Evolutionary conservation across 2,888 invertebrate genomes (phyloP).

Genomic region (Scaptomyza caliginosa): DNA sequence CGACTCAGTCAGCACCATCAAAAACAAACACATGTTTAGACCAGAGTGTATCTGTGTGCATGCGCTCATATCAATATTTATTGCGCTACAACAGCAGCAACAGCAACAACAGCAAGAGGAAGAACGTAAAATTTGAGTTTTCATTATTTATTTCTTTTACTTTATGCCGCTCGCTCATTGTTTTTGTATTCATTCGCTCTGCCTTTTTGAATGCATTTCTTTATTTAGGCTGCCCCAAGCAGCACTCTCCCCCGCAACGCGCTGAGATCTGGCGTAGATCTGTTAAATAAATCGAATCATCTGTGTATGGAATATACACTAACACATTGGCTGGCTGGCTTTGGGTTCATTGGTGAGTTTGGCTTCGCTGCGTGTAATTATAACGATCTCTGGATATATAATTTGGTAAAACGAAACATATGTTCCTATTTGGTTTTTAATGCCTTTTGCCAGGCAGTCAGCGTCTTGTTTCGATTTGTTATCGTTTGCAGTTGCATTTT

Average conservation of each 20-base stretch:
- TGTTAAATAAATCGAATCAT: slow-evolving; percentile 70
- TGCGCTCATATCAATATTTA: slow-evolving; percentile 74
- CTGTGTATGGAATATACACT: slow-evolving; percentile 42
- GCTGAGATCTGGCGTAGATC: slow-evolving; percentile 37
- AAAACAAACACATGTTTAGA: slow-evolving; percentile 3
- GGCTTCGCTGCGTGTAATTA: slow-evolving; percentile 60
- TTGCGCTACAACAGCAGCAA: slow-evolving; percentile 30
- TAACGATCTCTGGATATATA: slow-evolving; percentile 71
- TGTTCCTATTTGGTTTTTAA: slow-evolving; percentile 74
- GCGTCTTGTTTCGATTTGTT: slow-evolving; percentile 21
- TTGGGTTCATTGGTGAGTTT: neutral
- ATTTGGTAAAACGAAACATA: slow-evolving; percentile 76
- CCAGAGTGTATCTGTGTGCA: slow-evolving; percentile 13
- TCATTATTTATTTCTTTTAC: slow-evolving; percentile 66
- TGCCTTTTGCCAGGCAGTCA: slow-evolving; percentile 41
- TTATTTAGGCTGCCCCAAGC: slow-evolving; percentile 67
- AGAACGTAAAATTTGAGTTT: slow-evolving; percentile 47
- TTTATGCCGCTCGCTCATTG: slow-evolving; percentile 51
- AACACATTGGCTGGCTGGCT: neutral
- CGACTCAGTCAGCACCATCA: slow-evolving; percentile 54
- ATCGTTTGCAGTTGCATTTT: slow-evolving; percentile 16
- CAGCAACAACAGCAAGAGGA: slow-evolving; percentile 18
- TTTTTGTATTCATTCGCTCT: slow-evolving; percentile 49
- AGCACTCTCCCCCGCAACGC: slow-evolving; percentile 59
- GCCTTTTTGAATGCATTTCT: slow-evolving; percentile 72